A percentile compares a stretch with the other conserved stretches of the same genome.
Conservation (phyloP, 2,888 invertebrate species). For the Ptychoptera albimana region DNA sequence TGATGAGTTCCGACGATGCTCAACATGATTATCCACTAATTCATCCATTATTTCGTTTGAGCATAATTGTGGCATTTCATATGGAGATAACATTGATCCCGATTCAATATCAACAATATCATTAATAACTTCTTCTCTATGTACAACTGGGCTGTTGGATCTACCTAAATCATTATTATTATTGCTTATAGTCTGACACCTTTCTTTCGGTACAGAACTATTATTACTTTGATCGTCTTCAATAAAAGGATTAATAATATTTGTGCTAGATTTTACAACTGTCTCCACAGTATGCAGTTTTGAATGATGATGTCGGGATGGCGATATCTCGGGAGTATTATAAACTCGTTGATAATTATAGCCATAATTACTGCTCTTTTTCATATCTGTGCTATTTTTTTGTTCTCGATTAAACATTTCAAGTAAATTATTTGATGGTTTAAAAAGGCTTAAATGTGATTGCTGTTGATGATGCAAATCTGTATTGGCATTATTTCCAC, state of each 20-base stretch:
- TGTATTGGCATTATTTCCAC: not conserved
- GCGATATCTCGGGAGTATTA: no score
- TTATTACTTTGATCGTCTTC: conserved; percentile 3
- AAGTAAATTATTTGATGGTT: conserved; percentile 20
- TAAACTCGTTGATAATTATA: no score
- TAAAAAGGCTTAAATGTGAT: not conserved
- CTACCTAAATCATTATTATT: not conserved
- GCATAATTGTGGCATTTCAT: not conserved
- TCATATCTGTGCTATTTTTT: conserved; percentile 13
- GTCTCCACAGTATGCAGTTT: not conserved
- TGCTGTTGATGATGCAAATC: no score
- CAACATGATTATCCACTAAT: conserved; percentile 18
- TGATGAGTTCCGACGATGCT: conserved; percentile 23
- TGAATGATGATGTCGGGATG: no score
- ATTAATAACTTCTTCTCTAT: not conserved
- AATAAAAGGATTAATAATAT: conserved; percentile 5
- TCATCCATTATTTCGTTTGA: conserved; percentile 8
- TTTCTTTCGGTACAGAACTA: no score
- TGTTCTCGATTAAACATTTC: conserved; percentile 23
- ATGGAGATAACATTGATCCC: not conserved
- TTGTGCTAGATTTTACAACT: conserved; percentile 2
- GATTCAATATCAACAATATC: not conserved
- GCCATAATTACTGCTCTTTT: conserved; percentile 7
- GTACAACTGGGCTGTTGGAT: not conserved
- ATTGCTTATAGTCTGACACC: not conserved